A percentile compares a stretch with the other conserved stretches of the same genome.
Conservation (phyloP, 2,888 invertebrate species). For the Oeneis ivallda region DNA sequence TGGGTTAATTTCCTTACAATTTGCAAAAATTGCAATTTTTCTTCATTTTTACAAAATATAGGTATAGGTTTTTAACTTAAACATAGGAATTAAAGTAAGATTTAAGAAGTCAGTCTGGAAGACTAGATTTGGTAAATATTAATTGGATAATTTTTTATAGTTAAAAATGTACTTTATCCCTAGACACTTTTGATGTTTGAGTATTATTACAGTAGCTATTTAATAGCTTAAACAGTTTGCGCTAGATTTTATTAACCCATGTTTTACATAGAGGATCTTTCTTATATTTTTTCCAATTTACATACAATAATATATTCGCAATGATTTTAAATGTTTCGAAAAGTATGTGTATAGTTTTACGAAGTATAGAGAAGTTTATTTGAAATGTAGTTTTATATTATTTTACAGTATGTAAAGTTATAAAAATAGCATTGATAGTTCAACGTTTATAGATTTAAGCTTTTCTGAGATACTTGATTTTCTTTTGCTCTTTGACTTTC, state of each 20-base stretch:
- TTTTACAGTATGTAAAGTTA: background rate
- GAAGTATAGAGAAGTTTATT: conserved; percentile 1
- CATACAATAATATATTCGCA: too few species aligned
- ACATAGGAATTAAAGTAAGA: too few species aligned
- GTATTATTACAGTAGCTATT: conserved; percentile 30
- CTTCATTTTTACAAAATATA: too few species aligned
- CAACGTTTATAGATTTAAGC: conserved; percentile 16
- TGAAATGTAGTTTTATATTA: conserved; percentile 3
- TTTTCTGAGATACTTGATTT: conserved; percentile 19
- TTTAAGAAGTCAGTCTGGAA: too few species aligned
- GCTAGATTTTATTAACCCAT: conserved; percentile 24
- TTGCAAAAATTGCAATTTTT: too few species aligned
- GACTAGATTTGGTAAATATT: too few species aligned
- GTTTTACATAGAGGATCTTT: conserved; percentile 7
- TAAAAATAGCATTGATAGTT: conserved; percentile 3
- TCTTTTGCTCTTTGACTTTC: conserved; percentile 1
- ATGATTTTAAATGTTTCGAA: conserved; percentile 4
- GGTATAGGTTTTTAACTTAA: too few species aligned
- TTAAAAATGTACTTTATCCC: too few species aligned
- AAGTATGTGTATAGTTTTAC: conserved; percentile 10
- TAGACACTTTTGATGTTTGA: too few species aligned
- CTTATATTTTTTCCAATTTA: conserved; percentile 1
- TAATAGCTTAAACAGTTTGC: conserved; percentile 20
- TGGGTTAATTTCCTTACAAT: too few species aligned
- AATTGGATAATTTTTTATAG: too few species aligned